Evolutionary conservation across 1,140 invertebrate genomes (phyloP).

Genomic region (Drosophila bipectinata): DNA sequence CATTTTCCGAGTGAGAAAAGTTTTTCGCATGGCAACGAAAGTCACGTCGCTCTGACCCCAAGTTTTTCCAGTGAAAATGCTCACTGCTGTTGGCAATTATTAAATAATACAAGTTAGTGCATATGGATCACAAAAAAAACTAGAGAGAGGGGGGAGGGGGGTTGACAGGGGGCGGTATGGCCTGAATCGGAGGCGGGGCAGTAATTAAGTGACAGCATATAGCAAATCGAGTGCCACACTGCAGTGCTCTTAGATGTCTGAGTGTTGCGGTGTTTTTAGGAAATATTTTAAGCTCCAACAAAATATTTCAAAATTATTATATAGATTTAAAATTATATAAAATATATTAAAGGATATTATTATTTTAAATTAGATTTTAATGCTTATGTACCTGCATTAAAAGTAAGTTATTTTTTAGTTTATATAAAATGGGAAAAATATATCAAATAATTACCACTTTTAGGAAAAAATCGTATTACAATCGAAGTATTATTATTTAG

Average conservation of each 20-base stretch:
- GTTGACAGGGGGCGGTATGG: background rate
- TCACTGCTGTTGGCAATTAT: conserved; percentile 40
- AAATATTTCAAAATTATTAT: background rate
- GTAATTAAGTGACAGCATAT: conserved; percentile 22
- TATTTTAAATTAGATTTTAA: too few species aligned
- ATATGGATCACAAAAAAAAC: conserved; percentile 10
- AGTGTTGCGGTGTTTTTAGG: background rate
- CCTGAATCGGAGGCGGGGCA: conserved; percentile 21
- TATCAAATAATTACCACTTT: too few species aligned
- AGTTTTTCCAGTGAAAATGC: conserved; percentile 68
- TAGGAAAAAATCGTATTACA: too few species aligned
- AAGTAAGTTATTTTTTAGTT: too few species aligned
- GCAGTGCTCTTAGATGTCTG: background rate
- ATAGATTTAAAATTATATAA: too few species aligned
- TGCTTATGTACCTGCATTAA: too few species aligned
- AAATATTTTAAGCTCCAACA: background rate
- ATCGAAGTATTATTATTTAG: too few species aligned
- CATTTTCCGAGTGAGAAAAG: conserved; percentile 29
- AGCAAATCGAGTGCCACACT: conserved; percentile 10
- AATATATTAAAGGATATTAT: too few species aligned
- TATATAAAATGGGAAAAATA: too few species aligned
- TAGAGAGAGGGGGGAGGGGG: conserved; percentile 12
- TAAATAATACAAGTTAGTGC: conserved; percentile 52
- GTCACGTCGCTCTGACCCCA: conserved; percentile 58
- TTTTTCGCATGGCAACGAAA: conserved; percentile 74